These are phyloP conservation scores for Parnassius mnemosyne DNA, from an alignment of 2,888 invertebrate species.

Conservation along the genomic window DNA sequence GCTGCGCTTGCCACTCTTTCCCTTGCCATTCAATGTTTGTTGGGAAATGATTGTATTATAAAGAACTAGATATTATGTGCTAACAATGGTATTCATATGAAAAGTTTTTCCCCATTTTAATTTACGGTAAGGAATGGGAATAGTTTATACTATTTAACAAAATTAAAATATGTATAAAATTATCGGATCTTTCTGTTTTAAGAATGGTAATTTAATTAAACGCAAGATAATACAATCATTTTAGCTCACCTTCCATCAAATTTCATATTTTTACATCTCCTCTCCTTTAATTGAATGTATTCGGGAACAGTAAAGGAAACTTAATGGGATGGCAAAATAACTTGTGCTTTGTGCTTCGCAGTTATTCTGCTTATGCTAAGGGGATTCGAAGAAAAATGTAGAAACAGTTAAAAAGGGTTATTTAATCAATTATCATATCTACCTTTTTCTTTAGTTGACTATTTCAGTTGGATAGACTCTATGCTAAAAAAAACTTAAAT, in stretches of 20 bases:
- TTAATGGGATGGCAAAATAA: slow-evolving; percentile 31
- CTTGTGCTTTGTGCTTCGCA: slow-evolving; percentile 52
- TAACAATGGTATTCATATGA: no score
- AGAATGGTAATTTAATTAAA: not conserved
- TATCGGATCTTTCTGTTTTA: no score
- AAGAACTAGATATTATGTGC: no score
- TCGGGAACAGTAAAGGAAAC: slow-evolving; percentile 15
- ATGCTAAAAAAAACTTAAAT: not conserved
- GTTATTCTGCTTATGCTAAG: slow-evolving; percentile 45
- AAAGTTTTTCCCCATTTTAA: no score
- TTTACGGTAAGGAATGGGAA: no score
- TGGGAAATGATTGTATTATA: slow-evolving; percentile 24
- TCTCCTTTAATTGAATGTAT: slow-evolving; percentile 17
- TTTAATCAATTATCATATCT: slow-evolving; percentile 18
- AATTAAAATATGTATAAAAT: no score
- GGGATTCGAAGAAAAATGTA: slow-evolving; percentile 17
- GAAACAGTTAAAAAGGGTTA: not conserved
- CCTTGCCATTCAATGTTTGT: slow-evolving; percentile 21
- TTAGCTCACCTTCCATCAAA: slow-evolving; percentile 21
- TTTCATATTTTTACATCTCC: slow-evolving; percentile 16
- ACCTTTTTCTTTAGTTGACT: slow-evolving; percentile 12
- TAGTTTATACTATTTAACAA: no score
- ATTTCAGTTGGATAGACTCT: not conserved
- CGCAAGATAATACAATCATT: slow-evolving; percentile 26
- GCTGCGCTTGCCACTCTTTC: slow-evolving; percentile 65